These are phyloP conservation scores for Leptinotarsa haldemani DNA, from an alignment of 2,888 invertebrate species.

Conservation along the genomic window DNA sequence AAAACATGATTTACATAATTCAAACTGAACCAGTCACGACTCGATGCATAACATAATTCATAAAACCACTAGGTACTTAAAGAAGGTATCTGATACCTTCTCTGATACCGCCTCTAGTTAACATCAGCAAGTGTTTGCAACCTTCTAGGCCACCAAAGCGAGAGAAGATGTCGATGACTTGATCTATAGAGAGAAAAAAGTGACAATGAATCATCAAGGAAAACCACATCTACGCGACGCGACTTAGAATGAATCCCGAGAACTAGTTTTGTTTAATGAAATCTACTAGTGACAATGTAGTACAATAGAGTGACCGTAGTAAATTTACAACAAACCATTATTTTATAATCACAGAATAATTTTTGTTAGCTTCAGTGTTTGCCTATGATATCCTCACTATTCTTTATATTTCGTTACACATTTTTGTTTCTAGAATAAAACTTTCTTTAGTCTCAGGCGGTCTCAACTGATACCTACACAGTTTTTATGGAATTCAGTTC, in stretches of 20 bases:
- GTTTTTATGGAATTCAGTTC: neutral
- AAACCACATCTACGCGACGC: conserved; percentile 56
- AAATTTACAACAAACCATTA: neutral
- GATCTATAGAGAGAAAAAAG: conserved; percentile 47
- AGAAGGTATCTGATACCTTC: neutral
- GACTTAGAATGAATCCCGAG: conserved; percentile 40
- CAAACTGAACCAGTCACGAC: neutral
- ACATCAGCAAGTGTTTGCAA: neutral
- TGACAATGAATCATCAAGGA: conserved; percentile 60
- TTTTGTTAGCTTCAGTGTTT: neutral
- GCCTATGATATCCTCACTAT: no score
- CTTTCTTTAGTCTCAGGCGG: neutral
- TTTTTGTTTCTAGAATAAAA: neutral
- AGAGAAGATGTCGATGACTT: conserved; percentile 55
- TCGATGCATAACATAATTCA: neutral
- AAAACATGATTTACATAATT: neutral
- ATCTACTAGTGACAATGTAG: neutral
- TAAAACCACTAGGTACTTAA: neutral
- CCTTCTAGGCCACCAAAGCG: neutral
- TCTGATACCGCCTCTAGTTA: neutral
- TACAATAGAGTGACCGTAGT: neutral
- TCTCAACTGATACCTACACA: neutral
- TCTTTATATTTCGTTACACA: neutral
- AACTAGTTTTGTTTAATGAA: conserved; percentile 35
- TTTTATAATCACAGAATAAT: neutral